These are phyloP conservation scores for Watsonalla cultraria DNA, from an alignment of 2,888 invertebrate species.

Conservation along the genomic window DNA sequence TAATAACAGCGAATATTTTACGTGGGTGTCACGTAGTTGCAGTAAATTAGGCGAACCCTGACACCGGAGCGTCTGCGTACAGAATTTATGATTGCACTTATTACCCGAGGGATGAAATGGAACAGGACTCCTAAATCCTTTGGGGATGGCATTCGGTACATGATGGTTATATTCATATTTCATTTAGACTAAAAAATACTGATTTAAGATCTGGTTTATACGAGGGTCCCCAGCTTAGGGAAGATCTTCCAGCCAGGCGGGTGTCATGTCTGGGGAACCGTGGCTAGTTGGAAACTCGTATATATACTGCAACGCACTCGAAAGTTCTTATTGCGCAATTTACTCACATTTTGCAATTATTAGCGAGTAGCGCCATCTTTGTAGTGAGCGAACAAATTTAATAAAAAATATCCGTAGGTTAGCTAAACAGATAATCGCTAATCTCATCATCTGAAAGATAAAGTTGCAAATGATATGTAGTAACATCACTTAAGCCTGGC, in stretches of 20 bases:
- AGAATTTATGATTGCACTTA: conserved; percentile 1
- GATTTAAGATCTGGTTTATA: too few species aligned
- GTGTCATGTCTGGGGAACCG: too few species aligned
- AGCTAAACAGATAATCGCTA: not conserved
- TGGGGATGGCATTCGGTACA: not conserved
- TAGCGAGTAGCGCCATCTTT: too few species aligned
- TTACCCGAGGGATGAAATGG: not conserved
- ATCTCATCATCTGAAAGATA: not conserved
- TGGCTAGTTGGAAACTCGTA: too few species aligned
- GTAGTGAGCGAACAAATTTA: too few species aligned
- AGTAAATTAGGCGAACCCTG: not conserved
- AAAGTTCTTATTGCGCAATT: too few species aligned
- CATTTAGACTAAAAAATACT: not conserved
- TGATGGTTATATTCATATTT: not conserved
- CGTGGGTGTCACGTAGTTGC: not conserved
- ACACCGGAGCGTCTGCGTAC: not conserved
- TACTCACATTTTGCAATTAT: too few species aligned
- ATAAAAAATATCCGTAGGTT: too few species aligned
- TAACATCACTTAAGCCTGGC: not conserved
- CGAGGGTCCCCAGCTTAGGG: too few species aligned
- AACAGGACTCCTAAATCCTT: not conserved
- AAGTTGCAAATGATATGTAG: not conserved
- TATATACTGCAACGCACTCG: too few species aligned
- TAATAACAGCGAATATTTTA: too few species aligned
- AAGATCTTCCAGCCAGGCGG: too few species aligned